Evolutionary conservation across 2,888 invertebrate species (phyloP).

Genomic region (Cerastoderma edule): DNA sequence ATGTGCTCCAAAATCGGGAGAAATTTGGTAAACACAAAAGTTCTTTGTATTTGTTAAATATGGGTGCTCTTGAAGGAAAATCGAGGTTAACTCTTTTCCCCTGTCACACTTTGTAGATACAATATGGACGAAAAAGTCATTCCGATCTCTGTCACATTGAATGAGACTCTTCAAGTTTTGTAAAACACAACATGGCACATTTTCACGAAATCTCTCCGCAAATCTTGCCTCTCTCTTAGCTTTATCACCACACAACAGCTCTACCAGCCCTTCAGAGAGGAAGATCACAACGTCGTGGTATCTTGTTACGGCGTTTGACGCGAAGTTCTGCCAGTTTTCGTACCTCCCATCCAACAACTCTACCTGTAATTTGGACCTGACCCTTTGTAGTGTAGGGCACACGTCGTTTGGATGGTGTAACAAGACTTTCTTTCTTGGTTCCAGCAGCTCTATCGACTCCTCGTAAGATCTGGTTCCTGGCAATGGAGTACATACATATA

Average conservation of each 20-base stretch:
- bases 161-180: background rate
- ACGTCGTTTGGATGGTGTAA: background rate
- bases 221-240: background rate
- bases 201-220: background rate
- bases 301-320: background rate
- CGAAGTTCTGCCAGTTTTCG: slow-evolving; percentile 7
- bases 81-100: background rate
- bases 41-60: background rate
- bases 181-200: background rate
- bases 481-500: background rate
- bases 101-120: background rate
- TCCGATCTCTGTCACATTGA: background rate
- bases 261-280: background rate
- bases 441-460: background rate
- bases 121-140: background rate
- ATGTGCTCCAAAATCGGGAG: background rate
- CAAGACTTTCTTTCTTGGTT: background rate
- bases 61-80: background rate
- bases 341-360: background rate
- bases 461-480: background rate
- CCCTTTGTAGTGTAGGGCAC: background rate
- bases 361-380: background rate
- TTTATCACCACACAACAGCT: background rate
- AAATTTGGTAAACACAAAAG: background rate
- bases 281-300: background rate